Conservation (phyloP, 2,797 vertebrate species). For the Arctocebus calabarensis region DNA sequence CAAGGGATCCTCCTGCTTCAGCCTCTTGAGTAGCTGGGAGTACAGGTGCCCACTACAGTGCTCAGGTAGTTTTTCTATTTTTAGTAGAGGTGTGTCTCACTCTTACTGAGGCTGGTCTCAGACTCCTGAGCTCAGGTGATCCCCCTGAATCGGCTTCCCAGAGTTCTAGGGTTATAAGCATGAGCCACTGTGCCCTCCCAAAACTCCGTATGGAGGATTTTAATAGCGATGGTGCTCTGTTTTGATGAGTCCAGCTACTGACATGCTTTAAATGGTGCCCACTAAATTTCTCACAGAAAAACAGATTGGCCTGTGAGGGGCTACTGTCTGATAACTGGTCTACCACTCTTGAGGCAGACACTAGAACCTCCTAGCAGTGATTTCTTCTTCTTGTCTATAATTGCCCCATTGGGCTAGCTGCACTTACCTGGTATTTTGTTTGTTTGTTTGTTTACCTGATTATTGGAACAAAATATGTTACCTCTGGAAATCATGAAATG, state of each 20-base stretch:
- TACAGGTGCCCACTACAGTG: no score
- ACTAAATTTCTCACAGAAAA: neutral
- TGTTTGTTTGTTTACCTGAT: neutral
- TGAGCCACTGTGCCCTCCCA: no score
- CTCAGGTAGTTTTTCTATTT: no score
- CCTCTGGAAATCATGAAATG: neutral
- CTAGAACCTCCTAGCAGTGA: neutral
- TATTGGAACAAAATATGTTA: neutral
- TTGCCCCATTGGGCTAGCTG: neutral
- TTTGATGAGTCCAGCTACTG: neutral
- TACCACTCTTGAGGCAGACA: fast-evolving
- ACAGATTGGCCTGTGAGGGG: neutral
- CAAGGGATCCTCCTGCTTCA: no score
- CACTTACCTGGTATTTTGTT: neutral
- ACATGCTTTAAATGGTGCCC: neutral
- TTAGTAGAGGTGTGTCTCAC: no score
- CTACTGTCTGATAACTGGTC: neutral
- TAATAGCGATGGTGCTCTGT: neutral
- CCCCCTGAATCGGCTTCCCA: no score
- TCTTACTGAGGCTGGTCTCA: no score
- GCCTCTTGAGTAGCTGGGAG: no score
- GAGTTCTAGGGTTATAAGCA: no score
- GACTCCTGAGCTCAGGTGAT: no score
- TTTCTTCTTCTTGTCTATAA: neutral
- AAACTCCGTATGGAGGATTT: neutral